Conservation (phyloP, 2,113 vertebrate genomes). For the Pavo muticus region DNA sequence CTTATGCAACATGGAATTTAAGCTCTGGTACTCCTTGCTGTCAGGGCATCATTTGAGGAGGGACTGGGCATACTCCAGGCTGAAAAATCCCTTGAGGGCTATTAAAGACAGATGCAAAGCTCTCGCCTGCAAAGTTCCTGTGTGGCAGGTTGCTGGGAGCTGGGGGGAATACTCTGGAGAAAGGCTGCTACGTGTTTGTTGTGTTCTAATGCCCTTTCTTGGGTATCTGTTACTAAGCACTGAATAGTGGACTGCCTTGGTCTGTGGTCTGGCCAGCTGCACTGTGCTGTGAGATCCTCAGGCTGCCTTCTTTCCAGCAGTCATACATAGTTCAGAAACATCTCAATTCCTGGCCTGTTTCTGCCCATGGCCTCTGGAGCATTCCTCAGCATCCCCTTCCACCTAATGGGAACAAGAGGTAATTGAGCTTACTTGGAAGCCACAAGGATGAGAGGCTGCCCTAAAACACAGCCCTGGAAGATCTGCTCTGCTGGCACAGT, state of each 20-base stretch:
- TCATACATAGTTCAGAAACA: not conserved
- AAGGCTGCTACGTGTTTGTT: not conserved
- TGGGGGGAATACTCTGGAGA: not conserved
- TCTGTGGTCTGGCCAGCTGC: not conserved
- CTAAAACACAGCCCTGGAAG: not conserved
- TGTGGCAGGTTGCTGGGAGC: not conserved
- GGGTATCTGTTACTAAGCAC: not conserved
- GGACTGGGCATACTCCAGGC: not conserved
- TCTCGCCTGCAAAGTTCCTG: not conserved
- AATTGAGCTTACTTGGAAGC: not conserved
- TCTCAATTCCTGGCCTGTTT: not conserved
- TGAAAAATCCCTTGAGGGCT: not conserved
- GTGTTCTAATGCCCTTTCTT: not conserved
- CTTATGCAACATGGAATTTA: not conserved
- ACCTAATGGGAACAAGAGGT: not conserved
- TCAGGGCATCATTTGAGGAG: not conserved
- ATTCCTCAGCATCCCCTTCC: not conserved
- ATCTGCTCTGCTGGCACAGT: not conserved
- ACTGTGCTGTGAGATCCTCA: not conserved
- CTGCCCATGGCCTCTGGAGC: accelerated
- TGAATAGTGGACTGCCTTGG: not conserved
- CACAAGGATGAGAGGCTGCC: not conserved
- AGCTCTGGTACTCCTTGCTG: not conserved
- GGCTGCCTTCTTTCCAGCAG: not conserved
- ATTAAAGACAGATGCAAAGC: not conserved